A percentile compares a stretch with the other conserved stretches of the same genome.
phyloP scores from a whole-genome alignment of 2,888 invertebrate species.

The Sisyra nigra region DNA sequence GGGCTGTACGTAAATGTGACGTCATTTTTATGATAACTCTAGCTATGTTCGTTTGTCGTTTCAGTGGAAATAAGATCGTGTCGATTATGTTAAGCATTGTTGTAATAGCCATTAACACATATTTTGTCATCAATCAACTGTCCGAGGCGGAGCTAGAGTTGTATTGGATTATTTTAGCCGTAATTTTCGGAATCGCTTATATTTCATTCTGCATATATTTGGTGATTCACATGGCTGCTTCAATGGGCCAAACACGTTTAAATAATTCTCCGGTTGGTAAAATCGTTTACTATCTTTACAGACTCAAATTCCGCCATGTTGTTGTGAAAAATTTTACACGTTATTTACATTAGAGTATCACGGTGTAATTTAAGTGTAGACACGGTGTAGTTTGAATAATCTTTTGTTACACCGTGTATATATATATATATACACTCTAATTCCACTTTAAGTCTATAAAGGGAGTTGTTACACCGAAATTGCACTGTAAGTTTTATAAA shows the following conservation, averaged over 20 bases:
- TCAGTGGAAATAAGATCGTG: constrained; percentile 49
- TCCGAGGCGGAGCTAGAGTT: constrained; percentile 27
- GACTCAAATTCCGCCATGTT: constrained; percentile 7
- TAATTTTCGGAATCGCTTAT: constrained; percentile 47
- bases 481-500: too few species aligned
- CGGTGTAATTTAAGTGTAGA: too few species aligned
- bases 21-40: too few species aligned
- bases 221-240: constrained; percentile 51
- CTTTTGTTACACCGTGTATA: too few species aligned
- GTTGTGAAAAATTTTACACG: neutral
- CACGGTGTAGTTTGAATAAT: too few species aligned
- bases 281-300: too few species aligned
- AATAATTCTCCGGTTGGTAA: constrained; percentile 34
- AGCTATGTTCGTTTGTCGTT: too few species aligned
- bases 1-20: constrained; percentile 54
- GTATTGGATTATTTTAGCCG: constrained; percentile 27
- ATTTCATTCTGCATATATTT: constrained; percentile 57
- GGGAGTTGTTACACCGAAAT: too few species aligned
- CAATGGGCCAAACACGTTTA: constrained; percentile 41
- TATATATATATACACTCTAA: too few species aligned
- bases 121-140: constrained; percentile 52
- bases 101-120: constrained; percentile 66
- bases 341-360: too few species aligned
- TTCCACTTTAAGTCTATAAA: too few species aligned
- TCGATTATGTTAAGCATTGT: constrained; percentile 47